These are phyloP conservation scores for Nematolebias whitei DNA, from an alignment of 2,113 vertebrate genomes.

Conservation along the genomic window DNA sequence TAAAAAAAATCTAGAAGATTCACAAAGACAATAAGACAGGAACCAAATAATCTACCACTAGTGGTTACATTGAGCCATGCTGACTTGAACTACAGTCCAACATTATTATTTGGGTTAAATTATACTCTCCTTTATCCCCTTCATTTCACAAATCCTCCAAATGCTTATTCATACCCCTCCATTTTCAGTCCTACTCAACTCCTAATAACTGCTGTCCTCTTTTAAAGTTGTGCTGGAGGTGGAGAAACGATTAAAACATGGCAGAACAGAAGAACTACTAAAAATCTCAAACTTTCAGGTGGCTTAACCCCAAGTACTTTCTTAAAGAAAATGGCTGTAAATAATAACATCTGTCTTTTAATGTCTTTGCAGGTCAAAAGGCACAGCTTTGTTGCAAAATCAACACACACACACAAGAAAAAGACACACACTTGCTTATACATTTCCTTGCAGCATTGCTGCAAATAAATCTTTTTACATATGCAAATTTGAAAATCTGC, in stretches of 20 bases:
- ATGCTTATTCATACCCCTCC: not conserved
- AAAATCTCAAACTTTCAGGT: slow-evolving; percentile 10
- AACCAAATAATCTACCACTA: not conserved
- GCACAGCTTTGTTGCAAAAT: not conserved
- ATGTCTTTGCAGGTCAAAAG: too few relatives aligned
- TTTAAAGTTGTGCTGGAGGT: slow-evolving; percentile 28
- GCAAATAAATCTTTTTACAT: slow-evolving; percentile 8
- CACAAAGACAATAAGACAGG: not conserved
- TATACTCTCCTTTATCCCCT: slow-evolving; percentile 1
- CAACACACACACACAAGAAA: not conserved
- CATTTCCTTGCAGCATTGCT: not conserved
- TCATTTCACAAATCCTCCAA: slow-evolving; percentile 27
- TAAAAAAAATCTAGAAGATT: not conserved
- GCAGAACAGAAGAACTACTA: slow-evolving; percentile 17
- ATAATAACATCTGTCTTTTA: slow-evolving; percentile 13
- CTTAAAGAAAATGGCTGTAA: slow-evolving; percentile 39
- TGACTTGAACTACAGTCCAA: slow-evolving; percentile 2
- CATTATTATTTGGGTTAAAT: slow-evolving; percentile 19
- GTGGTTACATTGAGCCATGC: slow-evolving; percentile 4
- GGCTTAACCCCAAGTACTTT: slow-evolving; percentile 12
- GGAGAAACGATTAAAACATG: slow-evolving; percentile 33
- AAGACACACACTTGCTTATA: not conserved
- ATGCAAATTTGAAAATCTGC: slow-evolving; percentile 46
- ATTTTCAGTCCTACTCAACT: slow-evolving; percentile 12
- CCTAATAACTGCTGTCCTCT: slow-evolving; percentile 13